phyloP scores from a whole-genome alignment of 2,113 vertebrate genomes.

The Marcusenius ussheri region DNA sequence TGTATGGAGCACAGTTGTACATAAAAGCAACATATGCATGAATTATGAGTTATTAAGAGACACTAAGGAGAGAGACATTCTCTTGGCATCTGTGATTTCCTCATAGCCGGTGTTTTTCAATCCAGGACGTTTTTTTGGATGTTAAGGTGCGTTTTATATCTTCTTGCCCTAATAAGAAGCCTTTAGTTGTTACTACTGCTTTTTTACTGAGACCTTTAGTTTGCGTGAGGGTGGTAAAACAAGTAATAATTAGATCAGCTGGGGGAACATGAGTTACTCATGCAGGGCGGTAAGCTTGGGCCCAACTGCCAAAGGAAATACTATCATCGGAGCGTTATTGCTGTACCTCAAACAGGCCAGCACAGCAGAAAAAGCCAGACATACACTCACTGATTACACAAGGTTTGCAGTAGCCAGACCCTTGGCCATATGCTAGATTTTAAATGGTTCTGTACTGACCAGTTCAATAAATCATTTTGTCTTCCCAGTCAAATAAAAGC shows the following conservation, averaged over 20 bases:
- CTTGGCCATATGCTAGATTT: slow-evolving; percentile 30
- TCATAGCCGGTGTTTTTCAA: slow-evolving; percentile 14
- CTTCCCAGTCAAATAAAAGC: slow-evolving; percentile 35
- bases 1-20: background rate
- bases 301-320: slow-evolving; percentile 51
- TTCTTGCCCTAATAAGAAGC: background rate
- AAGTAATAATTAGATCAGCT: slow-evolving; percentile 51
- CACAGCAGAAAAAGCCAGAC: slow-evolving; percentile 32
- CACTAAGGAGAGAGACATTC: background rate
- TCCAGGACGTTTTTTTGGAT: slow-evolving; percentile 18
- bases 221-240: slow-evolving; percentile 21
- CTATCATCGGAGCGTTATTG: slow-evolving; percentile 32
- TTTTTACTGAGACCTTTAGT: background rate
- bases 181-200: background rate
- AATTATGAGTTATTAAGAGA: background rate
- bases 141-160: slow-evolving; percentile 19
- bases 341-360: slow-evolving; percentile 24
- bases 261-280: slow-evolving; percentile 48
- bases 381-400: background rate
- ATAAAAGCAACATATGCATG: background rate
- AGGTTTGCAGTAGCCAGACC: slow-evolving; percentile 19
- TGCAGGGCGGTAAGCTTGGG: slow-evolving; percentile 45
- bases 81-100: background rate
- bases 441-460: slow-evolving; percentile 44
- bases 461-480: slow-evolving; percentile 37